A percentile compares a stretch with the other conserved stretches of the same genome.
Evolutionary conservation across 2,797 vertebrate species (phyloP).

Genomic region (Acrossocheilus wenchowensis): DNA sequence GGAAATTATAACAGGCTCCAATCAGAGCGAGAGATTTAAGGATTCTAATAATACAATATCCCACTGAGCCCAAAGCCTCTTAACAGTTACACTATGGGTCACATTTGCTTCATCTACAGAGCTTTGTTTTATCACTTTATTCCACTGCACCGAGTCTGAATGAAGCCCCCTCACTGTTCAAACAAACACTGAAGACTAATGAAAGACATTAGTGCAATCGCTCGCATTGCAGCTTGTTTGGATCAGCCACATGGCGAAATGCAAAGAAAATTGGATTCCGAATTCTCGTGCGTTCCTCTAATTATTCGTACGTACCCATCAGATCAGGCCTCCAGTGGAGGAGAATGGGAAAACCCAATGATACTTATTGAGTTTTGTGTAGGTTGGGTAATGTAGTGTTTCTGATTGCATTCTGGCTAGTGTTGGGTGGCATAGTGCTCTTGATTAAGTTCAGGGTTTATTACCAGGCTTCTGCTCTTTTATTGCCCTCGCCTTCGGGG

Average conservation of each 20-base stretch:
- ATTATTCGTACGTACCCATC: background rate
- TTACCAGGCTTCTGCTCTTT: slow-evolving; percentile 26
- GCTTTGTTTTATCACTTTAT: slow-evolving; percentile 37
- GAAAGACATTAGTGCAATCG: slow-evolving; percentile 27
- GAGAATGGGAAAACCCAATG: slow-evolving; percentile 1
- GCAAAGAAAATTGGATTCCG: slow-evolving; percentile 13
- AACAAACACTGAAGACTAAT: slow-evolving; percentile 50
- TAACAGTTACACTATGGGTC: slow-evolving; percentile 32
- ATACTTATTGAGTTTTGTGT: slow-evolving; percentile 23
- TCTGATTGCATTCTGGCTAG: slow-evolving; percentile 41
- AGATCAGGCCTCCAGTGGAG: slow-evolving; percentile 22
- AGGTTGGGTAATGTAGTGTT: slow-evolving; percentile 40
- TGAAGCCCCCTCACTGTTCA: slow-evolving; percentile 22
- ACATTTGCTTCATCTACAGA: slow-evolving; percentile 27
- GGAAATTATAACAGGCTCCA: slow-evolving; percentile 7
- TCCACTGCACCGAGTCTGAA: slow-evolving; percentile 34
- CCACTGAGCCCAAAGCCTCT: slow-evolving; percentile 25
- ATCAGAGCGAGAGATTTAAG: background rate
- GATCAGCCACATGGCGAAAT: slow-evolving; percentile 26
- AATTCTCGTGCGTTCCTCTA: slow-evolving; percentile 4
- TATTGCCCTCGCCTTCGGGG: slow-evolving; percentile 15
- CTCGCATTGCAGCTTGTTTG: slow-evolving; percentile 11
- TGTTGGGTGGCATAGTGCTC: slow-evolving; percentile 29
- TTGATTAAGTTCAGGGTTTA: slow-evolving; percentile 53
- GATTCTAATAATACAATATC: slow-evolving; percentile 40